Percentiles rank a stretch among this genome's conserved stretches.
Evolutionary conservation across 2,888 invertebrate genomes (phyloP).

Genomic region (Cephus pulcher): DNA sequence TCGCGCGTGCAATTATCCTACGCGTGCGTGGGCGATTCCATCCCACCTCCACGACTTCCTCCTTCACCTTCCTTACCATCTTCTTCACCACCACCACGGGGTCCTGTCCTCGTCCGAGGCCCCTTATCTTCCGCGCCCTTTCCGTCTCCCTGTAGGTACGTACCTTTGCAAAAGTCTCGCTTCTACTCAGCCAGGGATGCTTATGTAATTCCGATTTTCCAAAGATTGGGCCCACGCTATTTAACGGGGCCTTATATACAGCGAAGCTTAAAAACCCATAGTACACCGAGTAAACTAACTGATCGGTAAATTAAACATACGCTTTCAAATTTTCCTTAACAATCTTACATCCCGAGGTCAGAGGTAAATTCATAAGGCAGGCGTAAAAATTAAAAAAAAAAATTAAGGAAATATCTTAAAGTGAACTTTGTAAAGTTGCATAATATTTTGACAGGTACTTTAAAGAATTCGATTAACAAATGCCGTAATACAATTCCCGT

Average conservation of each 20-base stretch:
- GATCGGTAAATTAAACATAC: background rate
- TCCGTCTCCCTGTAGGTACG: background rate
- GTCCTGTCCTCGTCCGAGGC: slow-evolving; percentile 26
- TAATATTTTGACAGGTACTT: background rate
- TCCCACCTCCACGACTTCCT: slow-evolving; percentile 44
- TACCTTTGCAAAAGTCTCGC: background rate
- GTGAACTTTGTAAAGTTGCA: background rate
- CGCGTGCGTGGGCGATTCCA: slow-evolving; percentile 64
- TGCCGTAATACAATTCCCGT: background rate
- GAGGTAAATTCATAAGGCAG: background rate
- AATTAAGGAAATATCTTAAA: background rate
- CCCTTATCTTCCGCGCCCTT: background rate
- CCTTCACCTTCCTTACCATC: slow-evolving; percentile 7
- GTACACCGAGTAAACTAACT: background rate
- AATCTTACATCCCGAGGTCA: background rate
- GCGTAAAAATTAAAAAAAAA: background rate
- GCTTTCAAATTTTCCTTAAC: background rate
- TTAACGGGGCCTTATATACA: background rate
- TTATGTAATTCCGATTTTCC: slow-evolving; percentile 1
- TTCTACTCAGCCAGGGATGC: background rate
- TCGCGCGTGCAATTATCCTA: slow-evolving; percentile 65
- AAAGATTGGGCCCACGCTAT: background rate
- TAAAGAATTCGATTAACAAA: background rate
- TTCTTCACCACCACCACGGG: slow-evolving; percentile 34
- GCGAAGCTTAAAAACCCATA: background rate